Conservation (phyloP, 92 coral and sea anemone species). For the Chrysogorgia sp. region DNA sequence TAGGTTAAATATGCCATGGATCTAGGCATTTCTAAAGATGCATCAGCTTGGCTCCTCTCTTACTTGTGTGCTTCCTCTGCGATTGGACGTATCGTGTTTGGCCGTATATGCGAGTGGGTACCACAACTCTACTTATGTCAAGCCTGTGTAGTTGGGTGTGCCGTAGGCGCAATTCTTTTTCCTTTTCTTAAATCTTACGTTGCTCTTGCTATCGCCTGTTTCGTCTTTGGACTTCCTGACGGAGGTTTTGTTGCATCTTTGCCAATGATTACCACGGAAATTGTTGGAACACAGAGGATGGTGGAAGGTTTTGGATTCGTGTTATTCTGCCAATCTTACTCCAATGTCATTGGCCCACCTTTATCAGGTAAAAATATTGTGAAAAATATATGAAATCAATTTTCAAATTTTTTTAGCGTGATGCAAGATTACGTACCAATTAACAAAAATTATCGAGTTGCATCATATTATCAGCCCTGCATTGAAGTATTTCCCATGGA, state of each 20-base stretch:
- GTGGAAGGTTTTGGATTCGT: slow-evolving; percentile 92
- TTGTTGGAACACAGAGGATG: slow-evolving; percentile 84
- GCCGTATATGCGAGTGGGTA: slow-evolving; percentile 82
- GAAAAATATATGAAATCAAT: neutral
- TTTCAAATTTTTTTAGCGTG: neutral
- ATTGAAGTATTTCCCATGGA: too few species aligned
- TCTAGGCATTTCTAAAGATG: slow-evolving; percentile 72
- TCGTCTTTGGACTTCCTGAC: slow-evolving; percentile 84
- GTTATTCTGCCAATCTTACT: slow-evolving; percentile 95
- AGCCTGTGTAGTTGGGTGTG: slow-evolving; percentile 74
- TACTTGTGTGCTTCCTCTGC: slow-evolving; percentile 94
- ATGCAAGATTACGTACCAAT: neutral
- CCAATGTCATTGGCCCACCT: slow-evolving; percentile 94
- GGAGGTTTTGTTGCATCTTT: slow-evolving; percentile 92
- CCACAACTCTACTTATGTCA: slow-evolving; percentile 80
- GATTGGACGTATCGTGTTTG: slow-evolving; percentile 85
- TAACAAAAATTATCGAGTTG: neutral
- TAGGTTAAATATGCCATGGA: slow-evolving; percentile 88
- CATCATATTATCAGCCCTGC: too few species aligned
- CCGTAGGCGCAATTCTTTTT: slow-evolving; percentile 72
- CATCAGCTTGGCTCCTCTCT: slow-evolving; percentile 92
- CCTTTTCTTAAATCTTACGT: slow-evolving; percentile 75
- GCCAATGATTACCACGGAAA: slow-evolving; percentile 86
- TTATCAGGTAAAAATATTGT: slow-evolving; percentile 72
- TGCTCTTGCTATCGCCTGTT: slow-evolving; percentile 70